phyloP scores from a whole-genome alignment of 2,888 invertebrate genomes.

The Zhengitettix transpicula region DNA sequence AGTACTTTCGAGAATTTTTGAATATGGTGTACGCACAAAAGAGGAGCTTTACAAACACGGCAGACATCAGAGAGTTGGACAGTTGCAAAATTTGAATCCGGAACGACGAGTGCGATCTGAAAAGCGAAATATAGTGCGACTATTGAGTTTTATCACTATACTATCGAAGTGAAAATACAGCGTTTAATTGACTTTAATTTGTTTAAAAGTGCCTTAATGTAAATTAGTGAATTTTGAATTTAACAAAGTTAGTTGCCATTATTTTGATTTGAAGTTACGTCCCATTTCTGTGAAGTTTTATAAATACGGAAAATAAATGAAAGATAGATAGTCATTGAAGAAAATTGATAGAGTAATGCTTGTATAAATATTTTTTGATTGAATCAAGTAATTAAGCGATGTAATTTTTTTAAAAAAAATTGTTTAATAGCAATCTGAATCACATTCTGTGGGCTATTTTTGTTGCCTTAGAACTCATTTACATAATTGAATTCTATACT shows the following conservation, averaged over 20 bases:
- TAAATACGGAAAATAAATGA: not conserved
- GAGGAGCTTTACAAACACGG: not conserved
- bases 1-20: not conserved
- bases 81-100: not conserved
- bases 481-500: too few species aligned
- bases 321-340: not conserved
- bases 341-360: not conserved
- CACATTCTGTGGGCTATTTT: too few species aligned
- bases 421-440: too few species aligned
- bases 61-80: conserved; percentile 1
- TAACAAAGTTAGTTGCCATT: not conserved
- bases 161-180: not conserved
- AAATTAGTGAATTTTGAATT: too few species aligned
- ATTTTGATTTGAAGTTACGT: not conserved
- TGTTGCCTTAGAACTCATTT: too few species aligned
- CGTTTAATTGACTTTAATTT: not conserved
- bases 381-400: not conserved
- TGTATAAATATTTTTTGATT: not conserved
- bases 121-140: not conserved
- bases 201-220: too few species aligned
- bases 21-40: not conserved
- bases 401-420: not conserved
- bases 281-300: not conserved
- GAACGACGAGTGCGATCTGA: conserved; percentile 1
- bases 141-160: not conserved